Evolutionary conservation across 2,797 vertebrate genomes (phyloP), one percentile per base, ranked within the genome.

Genomic region (Petrocephalus sullivani): DNA sequence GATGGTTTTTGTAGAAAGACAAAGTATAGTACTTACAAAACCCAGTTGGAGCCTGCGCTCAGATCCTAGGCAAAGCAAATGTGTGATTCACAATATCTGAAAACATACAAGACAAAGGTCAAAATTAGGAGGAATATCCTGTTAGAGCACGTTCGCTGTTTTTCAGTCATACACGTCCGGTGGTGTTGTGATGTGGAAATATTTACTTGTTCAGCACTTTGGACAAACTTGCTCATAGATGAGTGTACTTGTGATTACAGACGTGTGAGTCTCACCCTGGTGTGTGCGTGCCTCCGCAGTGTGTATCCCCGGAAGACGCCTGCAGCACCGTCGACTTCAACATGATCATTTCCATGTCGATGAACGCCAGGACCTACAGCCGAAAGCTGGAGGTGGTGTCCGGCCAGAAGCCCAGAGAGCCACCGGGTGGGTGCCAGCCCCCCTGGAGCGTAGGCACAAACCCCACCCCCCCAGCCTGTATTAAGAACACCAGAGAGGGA

Each of bases 261-360:
- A 53, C 23, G 9, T 2, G 19, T 4, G 37, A 28, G 2, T 19
- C 8, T 85, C 23, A 56, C 7, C 58, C 58, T 7, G 58, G 37
- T 88, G 46, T 86, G 4, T 67, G 53, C 87, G 2, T 12, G 21
- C 6, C 16, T 64, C 91, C 87, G 0, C 92, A 97, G 96, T 97
- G 96, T 1, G 89, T 96, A 90, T 92, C 91, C 89, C 95, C 95
- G 0, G 95, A 96, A 2, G 95, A 96, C 93, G 96, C 96, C 89
- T 97, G 96, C 78, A 94, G 93, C 16, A 94, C 94, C 0, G 94
- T 96, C 89, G 95, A 94, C 0, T 92, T 94, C 46, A 90, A 93
- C 58, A 96, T 95, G 93, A 96, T 97, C 88, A 93, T 96, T 91
- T 92, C 94, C 88, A 96, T 97, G 96, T 95, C 95, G 94, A 94